Percentiles rank a stretch among this genome's conserved stretches.
phyloP scores from a whole-genome alignment of 2,888 invertebrate species.

The Drosophila greeni region DNA sequence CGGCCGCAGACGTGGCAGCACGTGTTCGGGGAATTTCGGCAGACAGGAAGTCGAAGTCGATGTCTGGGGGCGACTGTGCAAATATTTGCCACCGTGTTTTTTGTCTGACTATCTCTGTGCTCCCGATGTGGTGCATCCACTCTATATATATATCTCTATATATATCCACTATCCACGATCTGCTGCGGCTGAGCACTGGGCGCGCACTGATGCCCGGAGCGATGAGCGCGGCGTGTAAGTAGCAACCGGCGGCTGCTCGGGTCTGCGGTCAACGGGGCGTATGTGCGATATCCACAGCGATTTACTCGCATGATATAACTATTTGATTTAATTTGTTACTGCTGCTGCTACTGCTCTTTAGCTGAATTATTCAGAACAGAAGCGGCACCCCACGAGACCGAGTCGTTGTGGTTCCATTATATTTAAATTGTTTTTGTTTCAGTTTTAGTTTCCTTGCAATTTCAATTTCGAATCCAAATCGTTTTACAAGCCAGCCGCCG shows the following conservation, averaged over 20 bases:
- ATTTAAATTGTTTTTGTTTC: constrained; percentile 64
- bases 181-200: constrained; percentile 62
- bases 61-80: constrained; percentile 13
- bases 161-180: constrained; percentile 49
- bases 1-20: constrained; percentile 57
- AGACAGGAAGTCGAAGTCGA: constrained; percentile 51
- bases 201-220: constrained; percentile 63
- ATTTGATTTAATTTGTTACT: constrained; percentile 69
- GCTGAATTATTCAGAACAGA: constrained; percentile 63
- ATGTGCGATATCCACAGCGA: constrained; percentile 73
- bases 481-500: constrained; percentile 44
- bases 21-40: constrained; percentile 63
- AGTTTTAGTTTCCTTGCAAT: constrained; percentile 60
- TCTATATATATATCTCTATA: background rate
- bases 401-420: constrained; percentile 52
- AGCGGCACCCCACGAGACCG: constrained; percentile 15
- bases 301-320: constrained; percentile 72
- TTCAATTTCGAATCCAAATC: constrained; percentile 59
- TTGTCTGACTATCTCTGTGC: constrained; percentile 34
- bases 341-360: constrained; percentile 24
- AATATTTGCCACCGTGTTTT: constrained; percentile 48
- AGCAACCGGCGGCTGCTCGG: constrained; percentile 37
- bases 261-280: constrained; percentile 66
- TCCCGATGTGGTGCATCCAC: constrained; percentile 9
- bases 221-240: constrained; percentile 61